Base-by-base conservation (phyloP, 2,888 invertebrate species). In the Epinotia nisella region DNA sequence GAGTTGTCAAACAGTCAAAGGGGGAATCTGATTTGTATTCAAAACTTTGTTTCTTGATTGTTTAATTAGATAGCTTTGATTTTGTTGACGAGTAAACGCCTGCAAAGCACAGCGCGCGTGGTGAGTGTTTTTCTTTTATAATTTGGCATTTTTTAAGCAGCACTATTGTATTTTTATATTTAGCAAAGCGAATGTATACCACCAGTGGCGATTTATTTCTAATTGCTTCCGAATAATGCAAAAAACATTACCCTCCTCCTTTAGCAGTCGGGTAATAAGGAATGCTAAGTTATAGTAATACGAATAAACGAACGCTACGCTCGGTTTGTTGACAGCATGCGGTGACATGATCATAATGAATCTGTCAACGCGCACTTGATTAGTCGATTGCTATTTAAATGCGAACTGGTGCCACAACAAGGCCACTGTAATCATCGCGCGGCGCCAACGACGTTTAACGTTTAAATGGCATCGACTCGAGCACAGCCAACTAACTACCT, bases 61-160 rank as follows among this genome's bases (percentile, higher is more conserved):
- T 35, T 67, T 39, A n/a, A n/a, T n/a, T n/a, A n/a, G n/a, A 66
- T 21, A 67, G 24, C 1, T 21, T 21, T 56, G 41, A 45, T 66
- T 39, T 56, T 55, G 55, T 56, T 66, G 66, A 56, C 10, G n/a
- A 41, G 17, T 10, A 21, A 62, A 62, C n/a, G 15, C 10, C 9
- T 9, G 9, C 35, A 9, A 35, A 35, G 35, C 35, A 4, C 21
- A 13, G 13, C 11, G 15, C 24, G 29, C 56, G 1, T 24, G 10
- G 56, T 7, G 4, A 21, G 13, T 24, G 56, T 5, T 56, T 15
- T 15, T 24, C 56, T 24, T 24, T 3, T 13, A 24, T 15, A 29
- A 5, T 15, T 56, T 56, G 29, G 15, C 24, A 24, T 24, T 56
- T 29, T 19, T 55, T 10, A 15, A 56, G 1, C 3, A 56, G 5